Evolutionary conservation across 2,888 invertebrate species (phyloP).

Genomic region (Dasypogon diadema): DNA sequence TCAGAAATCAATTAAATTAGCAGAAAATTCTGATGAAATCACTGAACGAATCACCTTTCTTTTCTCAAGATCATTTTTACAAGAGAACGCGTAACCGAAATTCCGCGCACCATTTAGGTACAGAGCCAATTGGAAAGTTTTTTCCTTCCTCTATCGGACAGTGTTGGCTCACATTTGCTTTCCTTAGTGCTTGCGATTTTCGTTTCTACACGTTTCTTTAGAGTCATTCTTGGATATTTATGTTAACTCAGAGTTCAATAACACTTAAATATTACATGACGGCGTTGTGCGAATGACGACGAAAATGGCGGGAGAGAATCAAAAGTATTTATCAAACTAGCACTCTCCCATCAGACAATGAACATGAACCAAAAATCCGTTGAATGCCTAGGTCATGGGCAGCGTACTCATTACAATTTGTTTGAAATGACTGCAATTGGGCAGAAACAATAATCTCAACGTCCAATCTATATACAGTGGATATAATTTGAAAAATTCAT

Average conservation of each 20-base stretch:
- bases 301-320: constrained; percentile 6
- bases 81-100: constrained; percentile 53
- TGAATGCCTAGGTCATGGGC: constrained; percentile 25
- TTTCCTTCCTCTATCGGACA: constrained; percentile 35
- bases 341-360: background rate
- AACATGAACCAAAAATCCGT: background rate
- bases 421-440: constrained; percentile 18
- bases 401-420: background rate
- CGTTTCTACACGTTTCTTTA: constrained; percentile 21
- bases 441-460: background rate
- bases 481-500: constrained; percentile 9
- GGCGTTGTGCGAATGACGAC: constrained; percentile 13
- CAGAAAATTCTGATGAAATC: constrained; percentile 53
- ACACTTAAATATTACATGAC: constrained; percentile 56
- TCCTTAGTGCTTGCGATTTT: constrained; percentile 24
- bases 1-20: background rate
- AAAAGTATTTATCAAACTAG: background rate
- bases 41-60: constrained; percentile 50
- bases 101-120: constrained; percentile 54
- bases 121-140: constrained; percentile 53
- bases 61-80: constrained; percentile 51
- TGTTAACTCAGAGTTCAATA: constrained; percentile 55
- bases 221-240: constrained; percentile 39
- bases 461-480: background rate
- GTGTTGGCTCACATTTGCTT: constrained; percentile 25